Evolutionary conservation across 2,888 invertebrate species (phyloP).

Genomic region (Athalia rosae): DNA sequence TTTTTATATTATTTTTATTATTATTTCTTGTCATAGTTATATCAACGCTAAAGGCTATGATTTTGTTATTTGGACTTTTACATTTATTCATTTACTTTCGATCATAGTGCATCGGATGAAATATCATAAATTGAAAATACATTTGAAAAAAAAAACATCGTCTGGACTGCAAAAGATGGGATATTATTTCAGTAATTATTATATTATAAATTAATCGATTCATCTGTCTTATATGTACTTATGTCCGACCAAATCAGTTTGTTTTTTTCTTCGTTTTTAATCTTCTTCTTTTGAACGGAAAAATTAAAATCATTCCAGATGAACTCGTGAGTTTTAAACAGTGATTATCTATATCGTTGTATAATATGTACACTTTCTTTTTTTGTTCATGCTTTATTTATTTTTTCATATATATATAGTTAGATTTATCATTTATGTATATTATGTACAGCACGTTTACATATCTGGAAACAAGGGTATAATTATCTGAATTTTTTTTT

Average conservation of each 20-base stretch:
- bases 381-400: not conserved
- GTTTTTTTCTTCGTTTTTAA: too few relatives aligned
- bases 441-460: constrained; percentile 35
- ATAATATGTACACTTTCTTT: constrained; percentile 20
- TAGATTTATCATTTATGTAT: not conserved
- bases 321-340: not conserved
- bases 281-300: too few relatives aligned
- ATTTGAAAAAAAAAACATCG: constrained; percentile 1
- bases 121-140: not conserved
- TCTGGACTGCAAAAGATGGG: constrained; percentile 1
- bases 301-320: not conserved
- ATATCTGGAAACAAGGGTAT: constrained; percentile 26
- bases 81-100: constrained; percentile 28
- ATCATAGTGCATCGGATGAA: constrained; percentile 11
- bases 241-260: too few relatives aligned
- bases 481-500: not conserved
- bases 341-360: constrained; percentile 14
- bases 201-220: too few relatives aligned
- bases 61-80: not conserved
- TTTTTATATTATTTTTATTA: not conserved
- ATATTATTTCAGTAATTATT: too few relatives aligned
- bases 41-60: not conserved
- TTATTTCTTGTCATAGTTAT: constrained; percentile 8
- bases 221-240: too few relatives aligned
- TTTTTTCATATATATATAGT: not conserved